These are phyloP conservation scores for Mamestra configurata DNA, from an alignment of 1,140 invertebrate genomes.

Conservation along the genomic window DNA sequence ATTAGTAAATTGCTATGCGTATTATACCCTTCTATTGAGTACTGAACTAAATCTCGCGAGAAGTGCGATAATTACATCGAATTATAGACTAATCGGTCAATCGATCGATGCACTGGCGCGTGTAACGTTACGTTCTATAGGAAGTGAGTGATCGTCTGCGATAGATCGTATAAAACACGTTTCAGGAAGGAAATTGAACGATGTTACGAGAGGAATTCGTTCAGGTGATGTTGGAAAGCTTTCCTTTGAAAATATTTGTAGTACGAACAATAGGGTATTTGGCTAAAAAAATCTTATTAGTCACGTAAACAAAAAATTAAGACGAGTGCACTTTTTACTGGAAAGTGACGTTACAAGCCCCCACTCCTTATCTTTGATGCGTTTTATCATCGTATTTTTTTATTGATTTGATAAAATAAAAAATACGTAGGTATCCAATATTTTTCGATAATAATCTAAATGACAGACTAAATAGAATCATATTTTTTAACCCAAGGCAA, in stretches of 20 bases:
- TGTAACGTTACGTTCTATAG: conserved; percentile 30
- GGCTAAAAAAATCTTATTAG: too few relatives aligned
- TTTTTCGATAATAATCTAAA: too few relatives aligned
- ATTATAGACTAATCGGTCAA: conserved; percentile 46
- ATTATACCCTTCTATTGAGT: conserved; percentile 5
- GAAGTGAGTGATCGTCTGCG: conserved; percentile 18
- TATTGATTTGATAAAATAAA: too few relatives aligned
- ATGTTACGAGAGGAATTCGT: conserved; percentile 1
- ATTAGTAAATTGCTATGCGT: conserved; percentile 17
- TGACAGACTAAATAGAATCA: too few relatives aligned
- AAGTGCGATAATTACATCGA: conserved; percentile 41
- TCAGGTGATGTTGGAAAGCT: background rate
- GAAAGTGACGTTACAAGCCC: too few relatives aligned
- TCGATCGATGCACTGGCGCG: conserved; percentile 35
- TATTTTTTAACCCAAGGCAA: too few relatives aligned
- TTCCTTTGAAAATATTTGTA: background rate
- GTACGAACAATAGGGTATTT: too few relatives aligned
- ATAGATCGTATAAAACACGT: conserved; percentile 1
- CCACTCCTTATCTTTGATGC: too few relatives aligned
- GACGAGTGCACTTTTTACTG: too few relatives aligned
- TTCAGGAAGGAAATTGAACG: conserved; percentile 18
- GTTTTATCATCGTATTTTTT: too few relatives aligned
- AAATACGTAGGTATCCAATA: too few relatives aligned
- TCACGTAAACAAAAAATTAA: too few relatives aligned
- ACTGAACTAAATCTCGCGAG: conserved; percentile 38